Percentiles rank a stretch among this genome's conserved stretches.
Conservation (phyloP, 2,797 vertebrate genomes). For the Esox masquinongy region DNA sequence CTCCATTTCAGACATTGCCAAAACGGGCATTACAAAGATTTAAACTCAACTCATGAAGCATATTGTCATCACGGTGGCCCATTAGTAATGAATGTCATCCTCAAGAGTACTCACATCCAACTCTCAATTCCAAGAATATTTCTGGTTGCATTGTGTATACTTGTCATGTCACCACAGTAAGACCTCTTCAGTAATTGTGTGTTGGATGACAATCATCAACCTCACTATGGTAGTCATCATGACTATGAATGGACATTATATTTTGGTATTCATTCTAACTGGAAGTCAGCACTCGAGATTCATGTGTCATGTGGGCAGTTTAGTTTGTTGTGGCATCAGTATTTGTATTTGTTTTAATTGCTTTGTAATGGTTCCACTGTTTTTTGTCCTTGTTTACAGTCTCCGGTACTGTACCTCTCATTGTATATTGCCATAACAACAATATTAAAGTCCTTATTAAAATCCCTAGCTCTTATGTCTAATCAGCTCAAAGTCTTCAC, state of each 20-base stretch:
- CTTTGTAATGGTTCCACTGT: constrained; percentile 2
- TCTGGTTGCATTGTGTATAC: constrained; percentile 31
- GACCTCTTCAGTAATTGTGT: constrained; percentile 24
- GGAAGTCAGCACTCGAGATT: constrained; percentile 11
- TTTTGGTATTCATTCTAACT: not conserved
- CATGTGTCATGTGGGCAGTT: constrained; percentile 21
- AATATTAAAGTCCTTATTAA: not conserved
- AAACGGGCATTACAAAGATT: constrained; percentile 25
- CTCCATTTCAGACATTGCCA: no score
- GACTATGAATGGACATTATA: constrained; percentile 29
- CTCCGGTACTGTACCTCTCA: no score
- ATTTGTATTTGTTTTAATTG: constrained; percentile 27
- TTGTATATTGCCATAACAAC: not conserved
- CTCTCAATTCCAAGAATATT: constrained; percentile 47
- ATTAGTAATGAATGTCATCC: constrained; percentile 51
- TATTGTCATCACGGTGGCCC: constrained; percentile 58
- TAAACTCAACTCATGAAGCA: constrained; percentile 34
- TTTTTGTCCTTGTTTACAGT: no score
- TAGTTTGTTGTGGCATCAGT: constrained; percentile 11
- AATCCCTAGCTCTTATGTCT: not conserved
- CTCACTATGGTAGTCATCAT: constrained; percentile 46
- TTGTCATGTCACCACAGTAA: constrained; percentile 30
- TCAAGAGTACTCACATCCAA: constrained; percentile 35
- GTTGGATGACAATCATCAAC: constrained; percentile 43
- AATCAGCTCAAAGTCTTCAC: not conserved